Evolutionary conservation across 2,888 invertebrate species (phyloP), one percentile per base, ranked within the genome.

Genomic region (Subacronicta megacephala): DNA sequence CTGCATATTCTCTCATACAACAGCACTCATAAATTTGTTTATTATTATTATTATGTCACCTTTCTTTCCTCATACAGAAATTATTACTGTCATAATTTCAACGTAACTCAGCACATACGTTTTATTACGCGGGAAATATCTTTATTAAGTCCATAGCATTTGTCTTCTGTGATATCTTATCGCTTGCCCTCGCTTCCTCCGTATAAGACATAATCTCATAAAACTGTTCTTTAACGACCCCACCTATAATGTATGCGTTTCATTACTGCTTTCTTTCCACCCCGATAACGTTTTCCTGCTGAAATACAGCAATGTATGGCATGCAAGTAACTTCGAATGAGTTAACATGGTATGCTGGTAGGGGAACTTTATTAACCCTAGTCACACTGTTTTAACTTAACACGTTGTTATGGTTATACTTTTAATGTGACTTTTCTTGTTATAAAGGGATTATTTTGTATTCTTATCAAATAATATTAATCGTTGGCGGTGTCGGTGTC

Each of bases 71-170:
- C 77, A 68, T 77, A 77, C 62, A 78, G 78, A 75, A 82, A 80
- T 85, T 81, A 87, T 85, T 78, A 75, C 82, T 60, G 67, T 72
- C 83, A 84, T 89, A 87, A 88, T 77, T 84, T 82, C 68, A 77
- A 75, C 77, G 78, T 77, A 80, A 83, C 82, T 77, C 74, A 41
- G 68, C 74, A 68, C 82, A 80, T 84, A 82, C 72, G 78, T 85
- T 90, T 89, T 88, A 89, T 90, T 88, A 71, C 59, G 43, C 49
- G 54, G 60, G 71, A 71, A 77, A 77, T 81, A 85, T 83, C 88
- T 87, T 88, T 88, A 89, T 89, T 89, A 89, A 89, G 82, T 85
- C 82, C 77, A 75, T 76, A 76, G 79, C 82, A 85, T 87, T 85
- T 83, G 84, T 88, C 83, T 87, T 80, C 73, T 77, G 77, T 82